Evolutionary conservation across 2,113 vertebrate genomes (phyloP).

Genomic region (Lipotes vexillifer): DNA sequence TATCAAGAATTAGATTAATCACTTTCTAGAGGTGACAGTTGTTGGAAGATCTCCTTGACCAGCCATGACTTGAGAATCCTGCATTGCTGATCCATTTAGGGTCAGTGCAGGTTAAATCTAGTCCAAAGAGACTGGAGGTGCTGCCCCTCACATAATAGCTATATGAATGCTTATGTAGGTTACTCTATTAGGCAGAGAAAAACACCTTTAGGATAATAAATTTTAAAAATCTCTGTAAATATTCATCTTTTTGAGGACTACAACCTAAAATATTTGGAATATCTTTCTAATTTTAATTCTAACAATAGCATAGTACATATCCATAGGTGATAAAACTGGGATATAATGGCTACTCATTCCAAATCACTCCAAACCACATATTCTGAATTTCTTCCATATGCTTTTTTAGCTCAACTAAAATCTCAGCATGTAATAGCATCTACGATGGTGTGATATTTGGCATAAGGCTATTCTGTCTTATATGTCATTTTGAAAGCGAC

Average conservation of each 20-base stretch:
- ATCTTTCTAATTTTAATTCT: background rate
- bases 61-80: background rate
- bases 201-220: background rate
- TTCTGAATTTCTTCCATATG: background rate
- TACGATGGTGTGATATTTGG: background rate
- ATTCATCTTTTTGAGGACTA: background rate
- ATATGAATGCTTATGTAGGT: background rate
- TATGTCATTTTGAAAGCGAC: background rate
- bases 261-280: background rate
- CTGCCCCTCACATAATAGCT: background rate
- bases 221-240: background rate
- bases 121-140: background rate
- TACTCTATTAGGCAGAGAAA: background rate
- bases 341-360: background rate
- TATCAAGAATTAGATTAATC: background rate
- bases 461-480: background rate
- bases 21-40: background rate
- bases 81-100: background rate
- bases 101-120: background rate
- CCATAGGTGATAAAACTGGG: background rate
- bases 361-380: background rate
- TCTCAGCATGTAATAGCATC: background rate
- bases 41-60: background rate
- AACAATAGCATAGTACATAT: background rate
- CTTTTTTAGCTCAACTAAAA: slow-evolving; percentile 2